A percentile compares a stretch with the other conserved stretches of the same genome.
These are phyloP conservation scores for Pholis gunnellus DNA, from an alignment of 2,113 vertebrate genomes.

Conservation along the genomic window DNA sequence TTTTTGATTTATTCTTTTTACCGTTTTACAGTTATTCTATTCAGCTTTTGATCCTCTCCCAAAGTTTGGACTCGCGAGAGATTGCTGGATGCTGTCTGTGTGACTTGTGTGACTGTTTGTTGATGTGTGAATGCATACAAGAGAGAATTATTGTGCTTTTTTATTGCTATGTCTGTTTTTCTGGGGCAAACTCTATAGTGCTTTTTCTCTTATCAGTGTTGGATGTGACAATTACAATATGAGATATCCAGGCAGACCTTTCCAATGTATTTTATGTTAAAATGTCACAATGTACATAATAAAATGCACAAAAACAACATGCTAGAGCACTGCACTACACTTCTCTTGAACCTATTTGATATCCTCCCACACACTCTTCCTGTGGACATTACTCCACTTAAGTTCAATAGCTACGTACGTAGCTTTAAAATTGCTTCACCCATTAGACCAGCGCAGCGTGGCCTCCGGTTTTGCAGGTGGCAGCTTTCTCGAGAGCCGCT, in stretches of 20 bases:
- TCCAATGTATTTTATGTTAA: not conserved
- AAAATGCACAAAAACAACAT: not conserved
- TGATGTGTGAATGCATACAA: not conserved
- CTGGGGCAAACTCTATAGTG: not conserved
- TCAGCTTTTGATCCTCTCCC: slow-evolving; percentile 23
- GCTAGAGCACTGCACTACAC: not conserved
- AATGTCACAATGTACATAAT: not conserved
- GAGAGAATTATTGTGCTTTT: not conserved
- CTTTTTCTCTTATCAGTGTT: not conserved
- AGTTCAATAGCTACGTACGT: not conserved
- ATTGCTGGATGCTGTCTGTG: slow-evolving; percentile 30
- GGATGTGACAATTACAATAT: not conserved
- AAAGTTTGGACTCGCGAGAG: slow-evolving; percentile 22
- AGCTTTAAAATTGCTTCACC: not conserved
- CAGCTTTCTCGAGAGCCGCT: too few species aligned
- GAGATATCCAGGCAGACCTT: not conserved
- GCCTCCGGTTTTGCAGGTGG: not conserved
- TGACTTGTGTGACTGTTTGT: not conserved
- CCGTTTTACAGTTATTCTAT: slow-evolving; percentile 18
- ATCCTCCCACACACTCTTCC: not conserved
- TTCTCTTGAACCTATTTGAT: not conserved
- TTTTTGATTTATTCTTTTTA: not conserved
- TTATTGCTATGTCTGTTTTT: slow-evolving; percentile 26
- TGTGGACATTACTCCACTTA: not conserved
- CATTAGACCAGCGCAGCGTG: not conserved